These are phyloP conservation scores for Nyctereutes procyonoides DNA, from an alignment of 2,113 vertebrate species.

Conservation along the genomic window DNA sequence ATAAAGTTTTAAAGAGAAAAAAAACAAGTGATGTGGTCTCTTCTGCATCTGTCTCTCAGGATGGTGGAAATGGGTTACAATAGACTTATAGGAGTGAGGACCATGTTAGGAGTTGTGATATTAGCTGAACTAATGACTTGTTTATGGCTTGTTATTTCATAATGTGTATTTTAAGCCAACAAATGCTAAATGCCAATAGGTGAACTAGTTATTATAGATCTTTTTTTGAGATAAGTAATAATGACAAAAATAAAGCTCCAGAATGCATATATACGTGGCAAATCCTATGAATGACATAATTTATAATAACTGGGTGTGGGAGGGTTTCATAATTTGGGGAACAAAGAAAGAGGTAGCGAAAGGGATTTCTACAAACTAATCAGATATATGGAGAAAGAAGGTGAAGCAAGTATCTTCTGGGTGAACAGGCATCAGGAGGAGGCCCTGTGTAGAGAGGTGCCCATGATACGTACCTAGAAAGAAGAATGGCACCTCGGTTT, in stretches of 20 bases:
- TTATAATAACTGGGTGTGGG: neutral
- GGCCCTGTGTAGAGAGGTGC: neutral
- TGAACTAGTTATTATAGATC: neutral
- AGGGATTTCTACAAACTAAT: neutral
- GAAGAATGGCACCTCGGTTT: conserved; percentile 96
- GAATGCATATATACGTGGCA: neutral
- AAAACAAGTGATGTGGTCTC: neutral
- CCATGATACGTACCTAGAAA: conserved; percentile 91
- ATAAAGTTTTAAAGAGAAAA: neutral
- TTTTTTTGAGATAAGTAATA: neutral
- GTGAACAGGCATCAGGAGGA: neutral
- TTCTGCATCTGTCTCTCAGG: neutral
- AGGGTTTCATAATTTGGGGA: neutral
- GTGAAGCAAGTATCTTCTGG: neutral
- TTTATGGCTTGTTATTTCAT: neutral
- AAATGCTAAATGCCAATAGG: neutral
- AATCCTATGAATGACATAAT: neutral
- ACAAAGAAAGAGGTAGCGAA: neutral
- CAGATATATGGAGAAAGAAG: neutral
- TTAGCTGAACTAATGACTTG: neutral
- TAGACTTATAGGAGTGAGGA: neutral
- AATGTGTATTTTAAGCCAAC: neutral
- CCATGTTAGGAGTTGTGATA: neutral
- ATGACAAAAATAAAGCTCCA: neutral
- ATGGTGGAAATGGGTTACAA: neutral